phyloP scores from a whole-genome alignment of 2,888 invertebrate species.

The Oscheius sp. region DNA sequence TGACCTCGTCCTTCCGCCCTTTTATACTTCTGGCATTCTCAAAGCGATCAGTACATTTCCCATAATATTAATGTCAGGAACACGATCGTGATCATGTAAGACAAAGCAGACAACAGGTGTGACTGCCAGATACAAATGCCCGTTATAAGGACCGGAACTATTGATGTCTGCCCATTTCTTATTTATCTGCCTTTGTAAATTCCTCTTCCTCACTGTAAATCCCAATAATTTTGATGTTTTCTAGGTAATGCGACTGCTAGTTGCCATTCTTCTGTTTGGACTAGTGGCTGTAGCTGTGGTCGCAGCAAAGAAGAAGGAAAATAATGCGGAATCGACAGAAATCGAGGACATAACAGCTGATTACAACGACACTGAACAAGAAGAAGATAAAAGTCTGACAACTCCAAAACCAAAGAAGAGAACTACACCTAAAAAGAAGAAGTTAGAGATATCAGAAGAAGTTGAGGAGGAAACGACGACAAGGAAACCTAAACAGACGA shows the following conservation, averaged over 20 bases:
- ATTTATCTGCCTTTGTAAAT: too few species aligned
- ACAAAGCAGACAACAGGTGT: constrained; percentile 26
- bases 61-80: background rate
- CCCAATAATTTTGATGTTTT: background rate
- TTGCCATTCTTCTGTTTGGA: constrained; percentile 13
- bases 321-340: background rate
- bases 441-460: background rate
- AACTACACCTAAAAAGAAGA: background rate
- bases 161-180: background rate
- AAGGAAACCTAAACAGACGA: background rate
- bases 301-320: constrained; percentile 15
- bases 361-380: background rate
- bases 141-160: constrained; percentile 22
- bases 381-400: background rate
- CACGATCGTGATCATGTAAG: background rate
- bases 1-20: background rate
- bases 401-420: constrained; percentile 1
- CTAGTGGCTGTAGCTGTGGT: background rate
- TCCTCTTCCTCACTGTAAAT: too few species aligned
- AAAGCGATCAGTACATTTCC: background rate
- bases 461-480: background rate
- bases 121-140: constrained; percentile 3
- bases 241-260: constrained; percentile 22
- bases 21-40: background rate
- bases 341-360: background rate